These are phyloP conservation scores for Elephas maximus DNA, from an alignment of 2,113 vertebrate species.

Conservation along the genomic window DNA sequence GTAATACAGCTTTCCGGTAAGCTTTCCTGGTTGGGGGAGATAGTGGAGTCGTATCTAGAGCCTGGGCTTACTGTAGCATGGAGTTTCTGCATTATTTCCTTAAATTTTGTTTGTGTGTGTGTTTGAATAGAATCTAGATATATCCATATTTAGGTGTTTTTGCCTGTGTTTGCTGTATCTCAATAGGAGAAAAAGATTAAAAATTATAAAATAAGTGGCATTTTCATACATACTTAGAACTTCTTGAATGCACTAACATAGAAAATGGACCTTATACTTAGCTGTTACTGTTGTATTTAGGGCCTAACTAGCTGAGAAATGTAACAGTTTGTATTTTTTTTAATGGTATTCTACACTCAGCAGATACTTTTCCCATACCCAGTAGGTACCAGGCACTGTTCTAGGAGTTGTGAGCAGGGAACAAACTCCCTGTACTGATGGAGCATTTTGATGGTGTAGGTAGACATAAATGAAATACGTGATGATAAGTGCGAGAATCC, in stretches of 20 bases:
- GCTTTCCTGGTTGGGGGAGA: not conserved
- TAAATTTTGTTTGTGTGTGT: not conserved
- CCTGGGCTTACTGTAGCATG: not conserved
- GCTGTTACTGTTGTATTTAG: slow-evolving; percentile 2
- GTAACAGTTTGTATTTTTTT: not conserved
- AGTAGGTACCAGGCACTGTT: not conserved
- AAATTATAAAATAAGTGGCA: not conserved
- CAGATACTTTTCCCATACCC: too few species aligned
- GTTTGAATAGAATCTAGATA: not conserved
- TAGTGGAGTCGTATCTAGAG: not conserved
- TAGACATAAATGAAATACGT: not conserved
- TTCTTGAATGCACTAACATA: not conserved
- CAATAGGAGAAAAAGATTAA: not conserved
- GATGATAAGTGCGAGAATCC: not conserved
- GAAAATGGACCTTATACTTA: not conserved
- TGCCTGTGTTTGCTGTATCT: not conserved
- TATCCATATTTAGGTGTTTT: not conserved
- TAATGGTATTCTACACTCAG: not conserved
- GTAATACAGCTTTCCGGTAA: not conserved
- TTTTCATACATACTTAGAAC: not conserved
- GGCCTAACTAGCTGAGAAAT: not conserved
- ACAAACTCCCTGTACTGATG: not conserved
- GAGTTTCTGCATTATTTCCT: slow-evolving; percentile 14
- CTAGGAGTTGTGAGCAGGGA: not conserved
- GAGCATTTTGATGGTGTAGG: not conserved